A percentile compares a stretch with the other conserved stretches of the same genome.
These are phyloP conservation scores for Emydoidea blandingii DNA, from an alignment of 2,797 vertebrate genomes.

Conservation along the genomic window DNA sequence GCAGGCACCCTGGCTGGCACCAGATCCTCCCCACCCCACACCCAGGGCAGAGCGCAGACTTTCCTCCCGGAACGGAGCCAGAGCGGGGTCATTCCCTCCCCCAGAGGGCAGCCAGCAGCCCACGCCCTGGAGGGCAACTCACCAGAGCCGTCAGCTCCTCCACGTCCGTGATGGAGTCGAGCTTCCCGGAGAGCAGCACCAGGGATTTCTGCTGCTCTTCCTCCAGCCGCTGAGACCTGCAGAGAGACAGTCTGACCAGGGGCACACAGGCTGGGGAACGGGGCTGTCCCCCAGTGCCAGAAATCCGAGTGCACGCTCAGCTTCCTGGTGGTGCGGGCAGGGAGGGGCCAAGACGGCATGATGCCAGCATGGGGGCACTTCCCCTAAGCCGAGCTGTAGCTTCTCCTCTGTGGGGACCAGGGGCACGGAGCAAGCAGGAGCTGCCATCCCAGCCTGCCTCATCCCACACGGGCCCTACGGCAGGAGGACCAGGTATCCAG, in stretches of 20 bases:
- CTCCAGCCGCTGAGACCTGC: constrained; percentile 77
- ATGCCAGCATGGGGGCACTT: neutral
- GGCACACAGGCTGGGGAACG: rapidly evolving
- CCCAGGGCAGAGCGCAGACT: too few species aligned
- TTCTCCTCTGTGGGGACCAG: neutral
- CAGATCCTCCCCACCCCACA: neutral
- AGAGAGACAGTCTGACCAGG: rapidly evolving
- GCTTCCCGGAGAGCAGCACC: constrained; percentile 84
- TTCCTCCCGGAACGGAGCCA: neutral
- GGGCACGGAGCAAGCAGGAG: rapidly evolving
- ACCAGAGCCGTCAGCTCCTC: constrained; percentile 94
- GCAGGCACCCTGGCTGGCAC: neutral
- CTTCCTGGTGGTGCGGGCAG: neutral
- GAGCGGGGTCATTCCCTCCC: neutral
- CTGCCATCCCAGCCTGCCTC: rapidly evolving
- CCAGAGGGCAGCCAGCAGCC: too few species aligned
- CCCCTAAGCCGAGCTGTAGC: neutral
- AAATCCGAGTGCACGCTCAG: neutral
- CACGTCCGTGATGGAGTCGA: constrained; percentile 88
- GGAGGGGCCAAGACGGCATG: neutral
- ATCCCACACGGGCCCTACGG: neutral
- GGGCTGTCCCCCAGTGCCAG: neutral
- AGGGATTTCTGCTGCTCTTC: constrained; percentile 86
- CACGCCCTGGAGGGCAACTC: constrained; percentile 37
- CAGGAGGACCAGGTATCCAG: neutral